Evolutionary conservation across 2,888 invertebrate genomes (phyloP).

Genomic region (Acleris emargana): DNA sequence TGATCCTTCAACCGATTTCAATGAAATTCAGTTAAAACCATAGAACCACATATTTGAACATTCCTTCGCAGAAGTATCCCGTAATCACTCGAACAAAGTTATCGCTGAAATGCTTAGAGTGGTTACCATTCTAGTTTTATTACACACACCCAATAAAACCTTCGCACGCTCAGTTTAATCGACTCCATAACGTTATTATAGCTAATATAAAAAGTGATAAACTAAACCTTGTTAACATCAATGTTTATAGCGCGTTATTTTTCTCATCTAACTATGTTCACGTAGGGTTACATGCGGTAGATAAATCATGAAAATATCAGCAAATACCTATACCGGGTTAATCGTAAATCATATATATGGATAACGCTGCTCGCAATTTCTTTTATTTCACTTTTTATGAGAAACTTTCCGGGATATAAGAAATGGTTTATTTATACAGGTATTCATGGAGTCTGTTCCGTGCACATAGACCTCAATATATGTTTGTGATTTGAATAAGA

Average conservation of each 20-base stretch:
- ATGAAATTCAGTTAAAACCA: too few relatives aligned
- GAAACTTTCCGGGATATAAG: constrained; percentile 64
- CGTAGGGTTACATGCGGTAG: constrained; percentile 39
- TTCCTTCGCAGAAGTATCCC: too few relatives aligned
- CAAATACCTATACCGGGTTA: constrained; percentile 60
- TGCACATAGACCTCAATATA: constrained; percentile 27
- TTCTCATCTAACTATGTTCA: constrained; percentile 33
- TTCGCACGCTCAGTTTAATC: constrained; percentile 7
- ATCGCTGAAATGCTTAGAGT: constrained; percentile 10
- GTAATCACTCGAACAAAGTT: background rate
- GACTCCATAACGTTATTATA: constrained; percentile 6
- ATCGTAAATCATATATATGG: constrained; percentile 68
- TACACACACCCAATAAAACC: constrained; percentile 9
- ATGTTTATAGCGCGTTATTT: constrained; percentile 28
- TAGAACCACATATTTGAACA: too few relatives aligned
- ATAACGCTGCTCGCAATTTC: constrained; percentile 62
- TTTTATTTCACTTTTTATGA: constrained; percentile 74
- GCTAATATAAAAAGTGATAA: constrained; percentile 17
- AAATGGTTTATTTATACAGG: constrained; percentile 77
- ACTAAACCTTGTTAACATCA: constrained; percentile 20
- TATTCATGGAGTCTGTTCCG: constrained; percentile 59
- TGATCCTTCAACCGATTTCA: too few relatives aligned
- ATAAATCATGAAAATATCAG: constrained; percentile 60
- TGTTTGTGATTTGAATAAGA: constrained; percentile 18
- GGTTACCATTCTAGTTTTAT: constrained; percentile 13